Base-by-base conservation (phyloP, 2,113 vertebrate genomes). In the Eurystomus gularis region DNA sequence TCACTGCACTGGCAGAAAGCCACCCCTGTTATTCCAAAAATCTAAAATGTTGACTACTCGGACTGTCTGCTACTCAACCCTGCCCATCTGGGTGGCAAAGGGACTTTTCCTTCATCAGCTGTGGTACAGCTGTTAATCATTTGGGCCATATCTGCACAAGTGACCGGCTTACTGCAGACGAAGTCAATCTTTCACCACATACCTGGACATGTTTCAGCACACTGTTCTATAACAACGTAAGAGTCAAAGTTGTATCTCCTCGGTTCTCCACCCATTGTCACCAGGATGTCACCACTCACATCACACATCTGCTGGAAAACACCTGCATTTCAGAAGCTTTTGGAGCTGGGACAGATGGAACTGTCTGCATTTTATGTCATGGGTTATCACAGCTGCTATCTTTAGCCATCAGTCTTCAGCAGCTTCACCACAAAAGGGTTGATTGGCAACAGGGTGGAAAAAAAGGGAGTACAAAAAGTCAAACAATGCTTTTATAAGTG, bases 241-340 rank as follows among this genome's bases (percentile, higher is more conserved):
- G 21, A 72, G n/a, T 33, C 70, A 31, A 88, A 60, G 21, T 39
- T 81, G 88, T 49, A 65, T 52, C 55, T 66, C n/a, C 28, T 78
- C 33, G 8, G 11, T 19, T 86, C 69, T 76, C 65, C 25, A 44
- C 9, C 14, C 61, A 31, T 2, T 29, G 26, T 60, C 71, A 90
- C 29, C 71, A 70, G 29, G 33, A 25, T 42, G 20, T 35, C 42
- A 71, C 7, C 3, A 2, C 24, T 90, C 6, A 1, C 7, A 49
- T 5, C 12, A 72, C 3, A 0, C 1, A 71, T 17, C 28, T 35
- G 55, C 42, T 1, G 0, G 33, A 55, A 9, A 81, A 42, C 17
- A 70, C 3, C 17, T 17, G 13, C 40, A 83, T 25, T 80, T 78
- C 58, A 75, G 31, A 55, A 68, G 39, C 25, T 68, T 70, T 44